These are phyloP conservation scores for Deilephila porcellus DNA, from an alignment of 2,888 invertebrate species.

Conservation along the genomic window DNA sequence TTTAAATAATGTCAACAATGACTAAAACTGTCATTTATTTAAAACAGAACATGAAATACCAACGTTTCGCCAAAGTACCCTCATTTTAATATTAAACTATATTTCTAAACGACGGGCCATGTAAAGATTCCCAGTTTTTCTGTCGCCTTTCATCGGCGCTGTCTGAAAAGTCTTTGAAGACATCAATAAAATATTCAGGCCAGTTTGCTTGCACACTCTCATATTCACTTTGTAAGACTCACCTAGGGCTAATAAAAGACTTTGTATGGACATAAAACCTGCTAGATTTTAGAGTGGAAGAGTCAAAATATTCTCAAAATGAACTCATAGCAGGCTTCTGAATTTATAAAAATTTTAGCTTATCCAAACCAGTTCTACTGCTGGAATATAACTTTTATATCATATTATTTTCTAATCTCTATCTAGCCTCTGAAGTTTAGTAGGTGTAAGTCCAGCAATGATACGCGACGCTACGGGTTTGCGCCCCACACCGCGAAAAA, in stretches of 20 bases:
- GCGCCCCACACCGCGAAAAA: no score
- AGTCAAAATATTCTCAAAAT: neutral
- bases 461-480: no score
- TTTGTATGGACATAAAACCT: neutral
- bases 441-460: no score
- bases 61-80: neutral
- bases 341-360: no score
- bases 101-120: neutral
- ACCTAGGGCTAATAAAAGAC: neutral
- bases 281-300: neutral
- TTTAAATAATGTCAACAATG: neutral
- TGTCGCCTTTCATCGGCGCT: constrained; percentile 8
- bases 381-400: no score
- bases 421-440: no score
- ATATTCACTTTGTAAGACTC: constrained; percentile 10
- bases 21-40: neutral
- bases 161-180: neutral
- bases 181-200: neutral
- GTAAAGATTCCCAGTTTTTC: neutral
- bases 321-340: neutral
- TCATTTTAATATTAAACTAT: neutral
- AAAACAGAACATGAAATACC: neutral
- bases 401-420: no score
- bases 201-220: neutral
- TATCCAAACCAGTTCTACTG: no score